These are phyloP conservation scores for Lacerta viridis DNA, from an alignment of 2,797 vertebrate species.

Conservation along the genomic window DNA sequence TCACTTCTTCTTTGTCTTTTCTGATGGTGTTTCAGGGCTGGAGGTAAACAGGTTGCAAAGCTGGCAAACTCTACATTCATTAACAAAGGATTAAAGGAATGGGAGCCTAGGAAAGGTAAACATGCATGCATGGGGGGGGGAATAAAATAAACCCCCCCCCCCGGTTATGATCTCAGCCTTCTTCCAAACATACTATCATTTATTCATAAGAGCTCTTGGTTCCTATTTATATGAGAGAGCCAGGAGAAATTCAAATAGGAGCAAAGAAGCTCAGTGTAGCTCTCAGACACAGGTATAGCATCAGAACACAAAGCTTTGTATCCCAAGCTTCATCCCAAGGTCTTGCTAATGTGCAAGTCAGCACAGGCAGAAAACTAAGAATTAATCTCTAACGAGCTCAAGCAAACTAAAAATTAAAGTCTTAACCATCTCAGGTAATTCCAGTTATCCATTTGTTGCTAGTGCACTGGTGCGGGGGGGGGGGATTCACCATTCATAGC, in stretches of 20 bases:
- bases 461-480: too few species aligned
- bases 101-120: conserved; percentile 24
- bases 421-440: conserved; percentile 5
- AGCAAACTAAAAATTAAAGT: conserved; percentile 16
- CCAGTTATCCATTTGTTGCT: background rate
- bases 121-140: background rate
- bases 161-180: background rate
- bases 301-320: conserved; percentile 1
- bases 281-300: conserved; percentile 6
- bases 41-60: conserved; percentile 30
- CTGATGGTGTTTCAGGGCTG: conserved; percentile 19
- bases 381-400: conserved; percentile 10
- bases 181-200: background rate
- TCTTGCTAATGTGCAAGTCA: background rate
- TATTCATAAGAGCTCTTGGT: conserved; percentile 29
- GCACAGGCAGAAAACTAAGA: background rate
- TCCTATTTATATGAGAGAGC: conserved; percentile 3
- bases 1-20: conserved; percentile 45
- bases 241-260: conserved; percentile 18
- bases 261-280: background rate
- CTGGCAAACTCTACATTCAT: conserved; percentile 6
- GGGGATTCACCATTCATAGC: conserved; percentile 13
- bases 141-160: background rate
- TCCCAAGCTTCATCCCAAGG: accelerated
- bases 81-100: conserved; percentile 13